Evolutionary conservation across 2,797 vertebrate species (phyloP), one percentile per base, ranked within the genome.

Genomic region (Avahi laniger): DNA sequence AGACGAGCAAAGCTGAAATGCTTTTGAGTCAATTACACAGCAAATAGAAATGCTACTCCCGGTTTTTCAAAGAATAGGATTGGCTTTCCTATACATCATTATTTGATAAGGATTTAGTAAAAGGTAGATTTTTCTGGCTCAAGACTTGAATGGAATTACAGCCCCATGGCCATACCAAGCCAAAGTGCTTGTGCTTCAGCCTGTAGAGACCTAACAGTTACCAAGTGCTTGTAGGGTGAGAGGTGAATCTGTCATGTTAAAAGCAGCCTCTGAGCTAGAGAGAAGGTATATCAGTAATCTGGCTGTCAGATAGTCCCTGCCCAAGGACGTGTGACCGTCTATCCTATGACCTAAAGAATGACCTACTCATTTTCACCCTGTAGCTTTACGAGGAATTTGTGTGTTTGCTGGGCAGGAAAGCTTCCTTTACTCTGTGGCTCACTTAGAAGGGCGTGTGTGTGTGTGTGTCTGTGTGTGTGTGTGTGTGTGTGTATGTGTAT

Each of bases 51-150:
- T 83, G 88, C 88, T 93, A 65, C 90, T 97, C 93, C 93, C 93
- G 72, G 93, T 93, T 69, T 91, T 92, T 52, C 78, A 78, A 89
- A 95, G 85, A 79, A 86, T 80, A 92, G 95, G 78, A 82, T 93
- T 82, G 59, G 57, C 84, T 92, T 95, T 96, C 65, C 84, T 69
- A 54, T 82, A 43, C 63, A 82, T 80, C 84, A 94, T 89, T 93
- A 96, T 97, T 97, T 95, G 95, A 97, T 94, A 95, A 97, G 79
- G 75, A 92, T 63, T 89, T 95, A 82, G 22, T 54, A 73, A 94
- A 93, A 84, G 79, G 91, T 73, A 89, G 88, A 83, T 94, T 95
- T 96, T 95, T 96, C 88, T 80, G 89, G 50, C 83, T 83, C 79
- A 92, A 95, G 90, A 72, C 61, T 54, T 72, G 72, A 94, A 61